Percentiles rank a stretch among this genome's conserved stretches.
Conservation (phyloP, 2,888 invertebrate genomes). For the Gasteruption jaculator region DNA sequence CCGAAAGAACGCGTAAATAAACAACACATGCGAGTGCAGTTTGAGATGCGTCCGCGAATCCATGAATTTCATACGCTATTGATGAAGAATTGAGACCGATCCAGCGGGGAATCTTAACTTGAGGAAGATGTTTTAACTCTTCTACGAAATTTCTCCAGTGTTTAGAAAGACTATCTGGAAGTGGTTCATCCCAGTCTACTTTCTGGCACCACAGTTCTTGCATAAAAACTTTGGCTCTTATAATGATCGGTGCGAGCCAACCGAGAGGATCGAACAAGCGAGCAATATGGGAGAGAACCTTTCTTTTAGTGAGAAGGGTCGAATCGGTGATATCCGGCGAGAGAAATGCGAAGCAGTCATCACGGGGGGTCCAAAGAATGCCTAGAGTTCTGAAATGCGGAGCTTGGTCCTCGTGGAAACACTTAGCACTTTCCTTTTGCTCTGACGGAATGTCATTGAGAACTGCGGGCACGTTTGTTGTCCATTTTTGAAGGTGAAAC, state of each 20-base stretch:
- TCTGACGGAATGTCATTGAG: constrained; percentile 2
- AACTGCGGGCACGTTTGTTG: constrained; percentile 7
- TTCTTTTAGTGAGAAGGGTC: constrained; percentile 13
- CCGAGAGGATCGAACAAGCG: constrained; percentile 20
- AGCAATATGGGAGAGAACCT: constrained; percentile 10
- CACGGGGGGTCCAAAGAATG: constrained; percentile 11
- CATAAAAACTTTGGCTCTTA: constrained; percentile 19
- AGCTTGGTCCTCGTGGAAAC: constrained; percentile 3
- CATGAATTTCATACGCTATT: constrained; percentile 11
- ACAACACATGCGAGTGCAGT: constrained; percentile 15
- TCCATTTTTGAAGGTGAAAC: constrained; percentile 17
- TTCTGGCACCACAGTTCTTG: constrained; percentile 17
- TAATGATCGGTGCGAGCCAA: constrained; percentile 16
- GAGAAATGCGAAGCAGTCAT: constrained; percentile 15
- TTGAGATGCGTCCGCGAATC: constrained; percentile 20
- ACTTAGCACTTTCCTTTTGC: background rate
- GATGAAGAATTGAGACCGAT: background rate
- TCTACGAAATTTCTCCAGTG: constrained; percentile 7
- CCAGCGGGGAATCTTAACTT: constrained; percentile 16
- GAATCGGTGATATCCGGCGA: background rate
- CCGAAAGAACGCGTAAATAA: constrained; percentile 8
- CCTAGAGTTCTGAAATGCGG: constrained; percentile 16
- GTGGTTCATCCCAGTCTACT: constrained; percentile 12
- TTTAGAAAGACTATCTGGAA: constrained; percentile 9
- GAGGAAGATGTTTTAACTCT: background rate